Evolutionary conservation across 2,113 vertebrate genomes (phyloP).

Genomic region (Pipra filicauda): DNA sequence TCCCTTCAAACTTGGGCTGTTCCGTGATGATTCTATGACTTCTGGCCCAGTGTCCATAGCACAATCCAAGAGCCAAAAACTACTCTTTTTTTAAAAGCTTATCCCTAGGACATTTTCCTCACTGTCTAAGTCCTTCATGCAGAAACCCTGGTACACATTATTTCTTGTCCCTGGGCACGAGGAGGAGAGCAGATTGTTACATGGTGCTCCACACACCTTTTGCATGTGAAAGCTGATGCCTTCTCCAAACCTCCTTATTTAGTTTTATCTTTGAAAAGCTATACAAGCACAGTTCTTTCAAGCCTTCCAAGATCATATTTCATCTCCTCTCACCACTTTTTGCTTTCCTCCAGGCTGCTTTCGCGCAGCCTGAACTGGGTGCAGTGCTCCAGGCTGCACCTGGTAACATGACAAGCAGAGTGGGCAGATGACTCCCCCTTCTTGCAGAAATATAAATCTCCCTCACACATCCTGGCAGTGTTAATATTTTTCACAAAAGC

Average conservation of each 20-base stretch:
- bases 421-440: not conserved
- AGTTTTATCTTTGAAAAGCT: not conserved
- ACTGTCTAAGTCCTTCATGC: not conserved
- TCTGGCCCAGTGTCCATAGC: not conserved
- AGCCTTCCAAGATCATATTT: not conserved
- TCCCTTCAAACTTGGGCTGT: not conserved
- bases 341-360: not conserved
- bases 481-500: not conserved
- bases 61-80: not conserved
- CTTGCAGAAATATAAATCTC: not conserved
- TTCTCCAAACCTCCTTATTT: not conserved
- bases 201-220: accelerated
- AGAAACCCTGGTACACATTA: not conserved
- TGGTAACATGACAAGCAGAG: not conserved
- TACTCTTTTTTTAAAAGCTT: not conserved
- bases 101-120: not conserved
- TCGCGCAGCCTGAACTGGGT: not conserved
- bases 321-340: not conserved
- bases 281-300: not conserved
- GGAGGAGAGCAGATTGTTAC: not conserved
- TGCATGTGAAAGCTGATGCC: not conserved
- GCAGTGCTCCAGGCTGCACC: not conserved
- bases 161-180: not conserved
- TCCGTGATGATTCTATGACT: not conserved
- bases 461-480: not conserved